Percentiles rank a stretch among this genome's conserved stretches.
These are phyloP conservation scores for Petrocephalus schoutedeni DNA, from an alignment of 2,797 vertebrate species.

Conservation along the genomic window DNA sequence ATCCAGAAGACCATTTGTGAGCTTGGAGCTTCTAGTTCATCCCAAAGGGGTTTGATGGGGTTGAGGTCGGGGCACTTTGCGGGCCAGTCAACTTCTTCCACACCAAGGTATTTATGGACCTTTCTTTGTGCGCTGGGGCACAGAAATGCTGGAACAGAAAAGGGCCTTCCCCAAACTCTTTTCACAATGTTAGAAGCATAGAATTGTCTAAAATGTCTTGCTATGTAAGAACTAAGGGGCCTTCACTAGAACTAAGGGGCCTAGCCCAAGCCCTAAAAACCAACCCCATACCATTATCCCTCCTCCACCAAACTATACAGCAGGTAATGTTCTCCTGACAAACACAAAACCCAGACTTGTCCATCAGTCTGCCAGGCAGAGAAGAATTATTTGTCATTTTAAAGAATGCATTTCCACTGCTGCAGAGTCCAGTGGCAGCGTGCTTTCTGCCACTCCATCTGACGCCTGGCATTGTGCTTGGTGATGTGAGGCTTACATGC, in stretches of 20 bases:
- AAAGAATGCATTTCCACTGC: too few species aligned
- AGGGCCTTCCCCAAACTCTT: not conserved
- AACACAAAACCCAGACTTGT: too few species aligned
- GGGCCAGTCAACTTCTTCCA: not conserved
- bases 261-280: not conserved
- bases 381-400: too few species aligned
- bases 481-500: not conserved
- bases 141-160: not conserved
- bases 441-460: not conserved
- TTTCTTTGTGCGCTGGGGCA: not conserved
- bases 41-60: not conserved
- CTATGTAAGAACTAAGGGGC: not conserved
- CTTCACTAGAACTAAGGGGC: not conserved
- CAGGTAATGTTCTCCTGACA: not conserved
- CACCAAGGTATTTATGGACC: not conserved
- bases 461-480: not conserved
- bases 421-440: not conserved
- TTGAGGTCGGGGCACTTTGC: too few species aligned
- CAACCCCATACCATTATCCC: not conserved
- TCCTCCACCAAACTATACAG: not conserved
- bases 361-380: too few species aligned
- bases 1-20: not conserved
- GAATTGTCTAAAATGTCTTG: not conserved
- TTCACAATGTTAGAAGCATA: not conserved
- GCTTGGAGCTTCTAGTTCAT: not conserved